A percentile compares a stretch with the other conserved stretches of the same genome.
These are phyloP conservation scores for Nettapus auritus DNA, from an alignment of 2,113 vertebrate genomes.

Conservation along the genomic window DNA sequence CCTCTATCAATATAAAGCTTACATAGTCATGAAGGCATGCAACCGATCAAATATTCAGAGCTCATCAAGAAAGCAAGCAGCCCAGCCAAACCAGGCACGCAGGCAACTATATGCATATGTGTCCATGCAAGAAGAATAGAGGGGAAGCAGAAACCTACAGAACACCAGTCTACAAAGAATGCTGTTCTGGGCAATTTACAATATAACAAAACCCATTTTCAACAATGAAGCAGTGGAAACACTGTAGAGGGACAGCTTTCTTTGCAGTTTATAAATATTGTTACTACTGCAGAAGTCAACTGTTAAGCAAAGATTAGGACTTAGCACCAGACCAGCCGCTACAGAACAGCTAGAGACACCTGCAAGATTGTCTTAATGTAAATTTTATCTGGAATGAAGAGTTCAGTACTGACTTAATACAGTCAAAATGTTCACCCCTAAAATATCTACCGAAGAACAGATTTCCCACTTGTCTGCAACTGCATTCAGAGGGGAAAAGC, in stretches of 20 bases:
- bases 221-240: not conserved
- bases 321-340: not conserved
- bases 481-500: not conserved
- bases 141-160: not conserved
- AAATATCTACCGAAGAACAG: not conserved
- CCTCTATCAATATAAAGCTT: not conserved
- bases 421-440: not conserved
- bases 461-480: not conserved
- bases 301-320: not conserved
- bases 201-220: not conserved
- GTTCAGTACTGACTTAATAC: not conserved
- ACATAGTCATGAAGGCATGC: not conserved
- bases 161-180: not conserved
- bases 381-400: not conserved
- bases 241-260: not conserved
- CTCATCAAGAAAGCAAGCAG: not conserved
- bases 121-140: not conserved
- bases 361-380: not conserved
- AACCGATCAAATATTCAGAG: not conserved
- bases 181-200: not conserved
- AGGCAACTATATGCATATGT: rapidly evolving
- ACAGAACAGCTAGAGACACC: not conserved
- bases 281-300: not conserved
- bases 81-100: not conserved
- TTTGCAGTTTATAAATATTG: not conserved